A percentile compares a stretch with the other conserved stretches of the same genome.
These are phyloP conservation scores for Montipora capitata DNA, from an alignment of 92 coral and sea anemone species.

Conservation along the genomic window DNA sequence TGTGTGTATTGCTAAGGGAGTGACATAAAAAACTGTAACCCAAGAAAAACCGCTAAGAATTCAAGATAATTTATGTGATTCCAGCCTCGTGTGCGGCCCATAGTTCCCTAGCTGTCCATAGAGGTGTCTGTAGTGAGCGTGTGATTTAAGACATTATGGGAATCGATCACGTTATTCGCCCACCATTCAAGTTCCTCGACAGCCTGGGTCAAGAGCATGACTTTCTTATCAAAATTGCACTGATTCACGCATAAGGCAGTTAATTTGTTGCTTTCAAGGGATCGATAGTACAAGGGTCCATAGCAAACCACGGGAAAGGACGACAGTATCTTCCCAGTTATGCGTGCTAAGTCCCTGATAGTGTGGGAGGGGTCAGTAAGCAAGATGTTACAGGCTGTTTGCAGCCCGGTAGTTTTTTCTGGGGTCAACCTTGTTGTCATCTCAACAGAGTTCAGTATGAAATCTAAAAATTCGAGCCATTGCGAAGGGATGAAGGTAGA, in stretches of 20 bases:
- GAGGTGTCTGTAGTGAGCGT: constrained; percentile 63
- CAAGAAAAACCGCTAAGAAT: no score
- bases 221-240: background rate
- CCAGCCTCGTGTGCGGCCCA: constrained; percentile 50
- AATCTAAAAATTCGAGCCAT: constrained; percentile 39
- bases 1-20: constrained; percentile 24
- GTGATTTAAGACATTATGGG: constrained; percentile 25
- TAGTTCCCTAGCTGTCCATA: constrained; percentile 1
- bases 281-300: constrained; percentile 44
- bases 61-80: constrained; percentile 26
- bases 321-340: constrained; percentile 41
- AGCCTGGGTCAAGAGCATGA: constrained; percentile 20
- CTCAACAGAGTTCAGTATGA: constrained; percentile 38
- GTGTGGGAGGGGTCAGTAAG: constrained; percentile 1
- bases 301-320: constrained; percentile 53
- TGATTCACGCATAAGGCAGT: background rate
- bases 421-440: constrained; percentile 52
- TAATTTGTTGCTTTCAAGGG: constrained; percentile 32
- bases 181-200: constrained; percentile 52
- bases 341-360: constrained; percentile 31
- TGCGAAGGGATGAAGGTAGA: constrained; percentile 51
- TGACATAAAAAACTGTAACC: background rate
- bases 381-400: no score
- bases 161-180: constrained; percentile 17
- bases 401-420: no score